Evolutionary conservation across 92 coral and sea anemone species (phyloP).

Genomic region (Micromussa lordhowensis): DNA sequence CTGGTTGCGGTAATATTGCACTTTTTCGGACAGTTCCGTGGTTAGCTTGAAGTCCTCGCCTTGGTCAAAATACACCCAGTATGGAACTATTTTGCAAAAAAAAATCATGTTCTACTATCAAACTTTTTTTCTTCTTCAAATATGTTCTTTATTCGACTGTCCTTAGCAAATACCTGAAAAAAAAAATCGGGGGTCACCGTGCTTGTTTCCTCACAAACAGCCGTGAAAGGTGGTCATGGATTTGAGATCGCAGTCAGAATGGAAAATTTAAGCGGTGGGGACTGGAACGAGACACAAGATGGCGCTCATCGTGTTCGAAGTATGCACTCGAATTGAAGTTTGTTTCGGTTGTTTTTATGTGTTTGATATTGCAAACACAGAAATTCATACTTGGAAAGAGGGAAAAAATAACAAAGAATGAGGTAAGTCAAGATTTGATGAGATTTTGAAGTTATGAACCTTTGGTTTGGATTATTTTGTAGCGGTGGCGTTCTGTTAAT

Average conservation of each 20-base stretch:
- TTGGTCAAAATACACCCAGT: too few species aligned
- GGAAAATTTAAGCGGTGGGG: slow-evolving; percentile 18
- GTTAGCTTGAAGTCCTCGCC: too few species aligned
- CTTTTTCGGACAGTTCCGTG: too few species aligned
- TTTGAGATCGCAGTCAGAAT: not conserved
- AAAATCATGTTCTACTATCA: too few species aligned
- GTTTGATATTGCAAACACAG: not conserved
- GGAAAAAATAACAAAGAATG: slow-evolving; percentile 10
- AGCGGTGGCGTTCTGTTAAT: too few species aligned
- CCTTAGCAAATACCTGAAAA: too few species aligned
- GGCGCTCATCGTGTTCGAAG: slow-evolving; percentile 6
- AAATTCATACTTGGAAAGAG: slow-evolving; percentile 18
- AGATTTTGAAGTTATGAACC: not conserved
- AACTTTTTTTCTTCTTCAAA: too few species aligned
- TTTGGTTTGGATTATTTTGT: too few species aligned
- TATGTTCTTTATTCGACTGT: too few species aligned
- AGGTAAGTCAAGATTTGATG: slow-evolving; percentile 19
- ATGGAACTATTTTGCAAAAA: too few species aligned
- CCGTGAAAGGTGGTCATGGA: not conserved
- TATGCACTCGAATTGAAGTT: not conserved
- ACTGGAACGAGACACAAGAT: slow-evolving; percentile 16
- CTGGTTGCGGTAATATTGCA: too few species aligned
- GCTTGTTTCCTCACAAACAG: not conserved
- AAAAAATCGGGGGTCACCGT: too few species aligned
- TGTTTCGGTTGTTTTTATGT: slow-evolving; percentile 17